Evolutionary conservation across 2,888 invertebrate genomes (phyloP), one percentile per base, ranked within the genome.

Genomic region (Ernsta delagoae): DNA sequence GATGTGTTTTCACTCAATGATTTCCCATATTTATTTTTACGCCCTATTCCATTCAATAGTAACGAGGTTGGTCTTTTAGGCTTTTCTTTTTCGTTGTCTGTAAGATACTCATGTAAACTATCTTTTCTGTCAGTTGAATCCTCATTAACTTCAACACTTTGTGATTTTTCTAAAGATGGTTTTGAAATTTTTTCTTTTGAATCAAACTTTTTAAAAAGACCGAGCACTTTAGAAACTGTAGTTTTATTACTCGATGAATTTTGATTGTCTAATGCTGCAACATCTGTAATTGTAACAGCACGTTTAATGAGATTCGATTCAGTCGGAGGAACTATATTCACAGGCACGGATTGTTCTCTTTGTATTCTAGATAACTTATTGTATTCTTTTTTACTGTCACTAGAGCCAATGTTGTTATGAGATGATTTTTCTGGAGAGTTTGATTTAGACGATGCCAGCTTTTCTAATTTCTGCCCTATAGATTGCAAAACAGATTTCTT

Each of bases 391-490:
- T 86, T 86, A 48, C 74, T 70, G 43, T 85, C 85, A 70, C 70
- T 81, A 34, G 77, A 78, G 64, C 77, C 72, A 53, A 65, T 70
- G 76, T 74, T 83, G 67, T 79, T 86, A 70, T 88, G 87, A 66
- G 80, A 74, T 75, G 73, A 83, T 84, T 96, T 91, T 86, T 94
- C 88, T 73, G 93, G 91, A 76, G 94, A 84, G 85, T 89, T 84
- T 73, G 89, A 84, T 79, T 93, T 94, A 71, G 89, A 92, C 62
- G 94, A 93, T 1, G 95, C 90, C 48, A 96, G 93, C 82, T 96
- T 96, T 85, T 96, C 96, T 79, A 96, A 93, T 83, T 96, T 96
- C 80, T 96, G 97, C 57, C 97, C 97, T 76, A 97, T 95, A 0
- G 96, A 95, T 80, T 96, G 96, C 53, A 97, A 88, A 75, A 97